These are phyloP conservation scores for Agonopterix subpropinquella DNA, from an alignment of 2,888 invertebrate species.

Conservation along the genomic window DNA sequence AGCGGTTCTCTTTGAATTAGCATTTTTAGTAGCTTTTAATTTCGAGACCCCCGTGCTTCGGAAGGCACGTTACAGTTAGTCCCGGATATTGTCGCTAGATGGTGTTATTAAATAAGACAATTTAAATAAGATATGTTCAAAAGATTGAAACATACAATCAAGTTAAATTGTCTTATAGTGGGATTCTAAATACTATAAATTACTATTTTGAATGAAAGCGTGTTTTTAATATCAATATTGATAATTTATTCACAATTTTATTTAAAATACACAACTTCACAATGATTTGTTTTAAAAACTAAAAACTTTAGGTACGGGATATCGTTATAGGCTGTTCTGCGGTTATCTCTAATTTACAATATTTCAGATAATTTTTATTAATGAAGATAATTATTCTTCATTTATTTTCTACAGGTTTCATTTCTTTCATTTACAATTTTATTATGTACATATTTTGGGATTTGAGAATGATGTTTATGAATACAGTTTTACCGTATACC, in stretches of 20 bases:
- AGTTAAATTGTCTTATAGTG: too few species aligned
- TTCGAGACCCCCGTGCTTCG: too few species aligned
- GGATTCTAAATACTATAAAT: too few species aligned
- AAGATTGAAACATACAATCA: neutral
- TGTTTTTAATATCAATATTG: conserved; percentile 68
- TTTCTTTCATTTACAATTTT: conserved; percentile 63
- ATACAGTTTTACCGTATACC: conserved; percentile 14
- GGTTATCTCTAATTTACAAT: conserved; percentile 62
- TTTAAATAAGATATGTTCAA: neutral
- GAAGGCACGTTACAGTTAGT: too few species aligned
- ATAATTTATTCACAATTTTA: conserved; percentile 76
- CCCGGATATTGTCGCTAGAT: too few species aligned
- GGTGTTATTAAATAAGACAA: too few species aligned
- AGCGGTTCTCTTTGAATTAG: too few species aligned
- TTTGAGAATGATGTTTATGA: conserved; percentile 39
- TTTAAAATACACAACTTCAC: conserved; percentile 76
- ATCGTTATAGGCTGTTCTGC: conserved; percentile 62
- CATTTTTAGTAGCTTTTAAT: too few species aligned
- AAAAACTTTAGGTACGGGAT: conserved; percentile 72
- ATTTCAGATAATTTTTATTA: conserved; percentile 43
- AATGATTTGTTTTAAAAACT: conserved; percentile 71
- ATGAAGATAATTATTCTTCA: conserved; percentile 26
- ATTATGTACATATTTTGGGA: conserved; percentile 55
- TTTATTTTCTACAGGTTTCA: conserved; percentile 58
- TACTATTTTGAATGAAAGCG: conserved; percentile 19